phyloP scores from a whole-genome alignment of 2,888 invertebrate genomes.

The Catotricha subobsoleta region DNA sequence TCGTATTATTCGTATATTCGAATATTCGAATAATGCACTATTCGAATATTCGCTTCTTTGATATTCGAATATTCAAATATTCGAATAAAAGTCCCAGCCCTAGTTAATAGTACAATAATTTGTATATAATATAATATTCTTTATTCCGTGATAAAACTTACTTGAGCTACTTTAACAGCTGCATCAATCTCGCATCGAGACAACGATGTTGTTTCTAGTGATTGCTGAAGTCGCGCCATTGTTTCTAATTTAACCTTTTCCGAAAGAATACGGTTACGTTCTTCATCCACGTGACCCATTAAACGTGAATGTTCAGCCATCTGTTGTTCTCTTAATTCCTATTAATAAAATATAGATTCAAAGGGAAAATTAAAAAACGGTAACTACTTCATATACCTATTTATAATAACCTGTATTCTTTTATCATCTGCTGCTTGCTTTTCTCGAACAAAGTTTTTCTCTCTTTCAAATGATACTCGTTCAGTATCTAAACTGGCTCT shows the following conservation, averaged over 20 bases:
- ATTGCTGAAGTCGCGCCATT: conserved; percentile 7
- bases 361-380: background rate
- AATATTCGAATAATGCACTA: no score
- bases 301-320: conserved; percentile 20
- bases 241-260: conserved; percentile 23
- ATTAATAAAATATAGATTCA: background rate
- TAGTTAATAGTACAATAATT: background rate
- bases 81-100: no score
- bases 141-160: conserved; percentile 4
- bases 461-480: conserved; percentile 22
- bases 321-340: conserved; percentile 22
- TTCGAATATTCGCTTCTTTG: no score
- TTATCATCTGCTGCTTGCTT: conserved; percentile 25
- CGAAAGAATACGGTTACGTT: conserved; percentile 18
- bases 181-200: conserved; percentile 22
- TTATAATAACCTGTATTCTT: conserved; percentile 16
- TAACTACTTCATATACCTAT: no score
- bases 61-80: no score
- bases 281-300: conserved; percentile 21
- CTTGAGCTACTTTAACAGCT: conserved; percentile 23
- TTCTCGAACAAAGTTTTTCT: conserved; percentile 23
- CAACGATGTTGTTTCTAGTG: conserved; percentile 15
- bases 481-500: conserved; percentile 25
- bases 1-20: background rate
- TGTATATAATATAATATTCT: no score